phyloP scores from a whole-genome alignment of 2,797 vertebrate species.

The Leptatherina wallacei region DNA sequence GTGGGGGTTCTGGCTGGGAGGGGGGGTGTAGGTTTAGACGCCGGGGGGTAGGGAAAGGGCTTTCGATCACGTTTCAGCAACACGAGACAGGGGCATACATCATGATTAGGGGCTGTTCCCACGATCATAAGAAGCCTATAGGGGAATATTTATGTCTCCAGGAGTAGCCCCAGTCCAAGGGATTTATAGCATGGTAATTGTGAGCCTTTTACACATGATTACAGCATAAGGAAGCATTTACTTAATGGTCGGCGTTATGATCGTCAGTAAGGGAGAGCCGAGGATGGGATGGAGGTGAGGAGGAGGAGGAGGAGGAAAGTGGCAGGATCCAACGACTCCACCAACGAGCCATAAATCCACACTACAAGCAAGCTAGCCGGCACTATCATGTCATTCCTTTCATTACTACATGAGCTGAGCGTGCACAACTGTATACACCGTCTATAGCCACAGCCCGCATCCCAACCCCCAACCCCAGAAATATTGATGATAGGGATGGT shows the following conservation, averaged over 20 bases:
- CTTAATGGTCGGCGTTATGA: constrained; percentile 80
- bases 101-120: constrained; percentile 86
- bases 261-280: constrained; percentile 46
- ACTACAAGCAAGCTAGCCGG: constrained; percentile 55
- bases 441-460: constrained; percentile 28
- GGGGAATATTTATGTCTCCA: constrained; percentile 84
- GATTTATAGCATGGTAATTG: constrained; percentile 86
- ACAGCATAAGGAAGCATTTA: constrained; percentile 86
- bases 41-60: constrained; percentile 81
- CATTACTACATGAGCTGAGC: constrained; percentile 68
- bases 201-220: constrained; percentile 86
- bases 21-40: constrained; percentile 66
- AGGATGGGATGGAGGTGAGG: constrained; percentile 38
- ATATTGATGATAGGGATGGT: constrained; percentile 54
- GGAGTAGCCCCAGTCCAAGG: constrained; percentile 61
- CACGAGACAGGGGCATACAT: constrained; percentile 87
- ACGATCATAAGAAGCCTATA: constrained; percentile 86
- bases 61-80: constrained; percentile 87
- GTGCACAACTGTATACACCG: constrained; percentile 48
- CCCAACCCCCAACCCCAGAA: constrained; percentile 36
- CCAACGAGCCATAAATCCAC: constrained; percentile 70
- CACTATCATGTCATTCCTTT: constrained; percentile 72
- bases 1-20: constrained; percentile 27
- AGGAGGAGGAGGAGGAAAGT: constrained; percentile 47
- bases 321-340: constrained; percentile 64